Percentiles rank a stretch among this genome's conserved stretches.
These are phyloP conservation scores for Nannobrachium achirus DNA, from an alignment of 2,113 vertebrate genomes.

Conservation along the genomic window DNA sequence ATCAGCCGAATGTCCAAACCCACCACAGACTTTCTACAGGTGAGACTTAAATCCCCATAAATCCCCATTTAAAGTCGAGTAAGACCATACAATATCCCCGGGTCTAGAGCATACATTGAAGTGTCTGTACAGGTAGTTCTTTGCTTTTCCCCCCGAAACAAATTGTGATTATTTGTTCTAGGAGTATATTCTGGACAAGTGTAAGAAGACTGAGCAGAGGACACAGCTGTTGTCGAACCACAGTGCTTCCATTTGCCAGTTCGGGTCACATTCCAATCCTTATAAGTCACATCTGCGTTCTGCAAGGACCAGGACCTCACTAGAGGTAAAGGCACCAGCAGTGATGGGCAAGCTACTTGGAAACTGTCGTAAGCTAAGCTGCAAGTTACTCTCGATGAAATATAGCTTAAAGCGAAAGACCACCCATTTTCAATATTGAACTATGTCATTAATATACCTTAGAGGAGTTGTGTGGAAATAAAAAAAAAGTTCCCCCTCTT, in stretches of 20 bases:
- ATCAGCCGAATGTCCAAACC: slow-evolving; percentile 88
- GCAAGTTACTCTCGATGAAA: too few species aligned
- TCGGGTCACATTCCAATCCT: slow-evolving; percentile 83
- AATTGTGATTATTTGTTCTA: slow-evolving; percentile 41
- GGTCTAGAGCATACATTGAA: too few species aligned
- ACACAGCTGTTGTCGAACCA: slow-evolving; percentile 86
- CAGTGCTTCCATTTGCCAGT: slow-evolving; percentile 88
- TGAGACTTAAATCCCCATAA: too few species aligned
- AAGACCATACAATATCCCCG: too few species aligned
- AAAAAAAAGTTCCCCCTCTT: too few species aligned
- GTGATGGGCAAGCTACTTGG: slow-evolving; percentile 16
- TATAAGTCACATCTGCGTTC: slow-evolving; percentile 91
- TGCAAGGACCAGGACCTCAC: slow-evolving; percentile 93
- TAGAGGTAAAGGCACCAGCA: slow-evolving; percentile 73
- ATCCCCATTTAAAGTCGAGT: too few species aligned
- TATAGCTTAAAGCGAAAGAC: too few species aligned
- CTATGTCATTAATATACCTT: too few species aligned
- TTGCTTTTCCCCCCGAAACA: too few species aligned
- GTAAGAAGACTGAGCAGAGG: slow-evolving; percentile 86
- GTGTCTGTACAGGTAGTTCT: too few species aligned
- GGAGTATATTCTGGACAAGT: slow-evolving; percentile 93
- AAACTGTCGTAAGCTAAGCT: neutral
- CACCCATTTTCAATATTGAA: too few species aligned
- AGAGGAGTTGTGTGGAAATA: too few species aligned
- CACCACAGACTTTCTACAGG: slow-evolving; percentile 91